These are phyloP conservation scores for Zosterops hypoxanthus DNA, from an alignment of 2,113 vertebrate genomes.

Conservation along the genomic window DNA sequence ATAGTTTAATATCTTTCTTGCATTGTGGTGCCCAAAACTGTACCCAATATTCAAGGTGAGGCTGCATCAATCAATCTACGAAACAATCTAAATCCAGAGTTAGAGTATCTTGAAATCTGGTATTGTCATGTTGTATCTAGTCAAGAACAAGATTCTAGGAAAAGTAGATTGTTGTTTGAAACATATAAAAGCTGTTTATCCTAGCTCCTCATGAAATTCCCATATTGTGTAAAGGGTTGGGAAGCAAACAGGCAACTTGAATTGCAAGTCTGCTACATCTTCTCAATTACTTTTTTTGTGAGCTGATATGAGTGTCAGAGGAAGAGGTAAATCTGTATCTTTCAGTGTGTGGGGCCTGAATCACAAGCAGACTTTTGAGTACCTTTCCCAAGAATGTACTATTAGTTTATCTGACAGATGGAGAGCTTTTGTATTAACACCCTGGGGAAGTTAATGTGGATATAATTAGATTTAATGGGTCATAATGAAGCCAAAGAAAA, in stretches of 20 bases:
- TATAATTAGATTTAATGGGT: not conserved
- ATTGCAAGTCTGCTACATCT: not conserved
- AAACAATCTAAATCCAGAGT: not conserved
- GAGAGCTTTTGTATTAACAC: not conserved
- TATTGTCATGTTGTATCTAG: not conserved
- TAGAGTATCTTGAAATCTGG: not conserved
- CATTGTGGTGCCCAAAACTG: not conserved
- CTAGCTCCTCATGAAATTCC: not conserved
- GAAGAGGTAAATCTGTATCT: not conserved
- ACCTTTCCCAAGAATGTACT: not conserved
- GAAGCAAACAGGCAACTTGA: not conserved
- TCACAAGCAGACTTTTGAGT: not conserved
- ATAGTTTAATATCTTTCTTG: not conserved
- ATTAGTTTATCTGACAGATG: not conserved
- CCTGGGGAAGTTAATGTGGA: not conserved
- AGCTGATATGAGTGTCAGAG: not conserved
- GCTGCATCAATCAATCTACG: rapidly evolving
- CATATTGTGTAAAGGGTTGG: not conserved
- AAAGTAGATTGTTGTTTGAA: not conserved
- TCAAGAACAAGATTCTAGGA: not conserved
- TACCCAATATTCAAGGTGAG: not conserved
- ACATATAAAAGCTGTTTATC: not conserved
- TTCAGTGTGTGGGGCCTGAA: not conserved
- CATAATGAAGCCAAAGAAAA: not conserved
- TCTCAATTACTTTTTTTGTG: not conserved